Evolutionary conservation across 2,888 invertebrate genomes (phyloP), one percentile per base, ranked within the genome.

Genomic region (Latheticus oryzae): DNA sequence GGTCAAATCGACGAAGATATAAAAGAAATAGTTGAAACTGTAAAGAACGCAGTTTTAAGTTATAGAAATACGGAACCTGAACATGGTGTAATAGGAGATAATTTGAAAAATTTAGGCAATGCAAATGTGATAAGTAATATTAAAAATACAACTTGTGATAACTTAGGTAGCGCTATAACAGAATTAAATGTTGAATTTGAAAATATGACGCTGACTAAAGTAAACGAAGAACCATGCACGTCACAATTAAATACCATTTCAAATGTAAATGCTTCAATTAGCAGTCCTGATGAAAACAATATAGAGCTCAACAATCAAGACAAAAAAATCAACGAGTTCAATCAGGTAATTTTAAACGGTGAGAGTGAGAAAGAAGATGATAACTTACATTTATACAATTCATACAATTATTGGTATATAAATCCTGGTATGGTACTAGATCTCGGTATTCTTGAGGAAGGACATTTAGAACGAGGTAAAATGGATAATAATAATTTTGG

Each of bases 341-440:
- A 52, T 35, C 61, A 60, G 61, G 66, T 65, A 65, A 69, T 55
- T 62, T 58, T 61, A 51, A 65, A 58, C 63, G 58, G 60, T 60
- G 61, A 43, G 68, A 72, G 57, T 64, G 64, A 48, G 74, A 40
- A 47, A 43, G 60, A 60, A 54, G 71, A 73, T 47, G 75, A 76
- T 66, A 71, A 79, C 65, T 75, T 78, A 60, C 77, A 78, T 59
- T 76, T 79, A 64, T 84, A 78, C 70, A 84, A 83, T 76, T 78
- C 81, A 37, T 82, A 82, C 72, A 81, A 82, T 68, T 84, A 82
- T 76, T 84, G 84, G 78, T 81, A 83, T 66, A 79, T 83, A 68
- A 78, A 79, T 64, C 83, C 83, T 5, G 81, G 81, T 47, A 72
- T 80, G 67, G 80, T 81, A 7, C 69, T 82, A 59, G 82, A 83